Conservation (phyloP, 2,888 invertebrate genomes). For the Clivina fossor region DNA sequence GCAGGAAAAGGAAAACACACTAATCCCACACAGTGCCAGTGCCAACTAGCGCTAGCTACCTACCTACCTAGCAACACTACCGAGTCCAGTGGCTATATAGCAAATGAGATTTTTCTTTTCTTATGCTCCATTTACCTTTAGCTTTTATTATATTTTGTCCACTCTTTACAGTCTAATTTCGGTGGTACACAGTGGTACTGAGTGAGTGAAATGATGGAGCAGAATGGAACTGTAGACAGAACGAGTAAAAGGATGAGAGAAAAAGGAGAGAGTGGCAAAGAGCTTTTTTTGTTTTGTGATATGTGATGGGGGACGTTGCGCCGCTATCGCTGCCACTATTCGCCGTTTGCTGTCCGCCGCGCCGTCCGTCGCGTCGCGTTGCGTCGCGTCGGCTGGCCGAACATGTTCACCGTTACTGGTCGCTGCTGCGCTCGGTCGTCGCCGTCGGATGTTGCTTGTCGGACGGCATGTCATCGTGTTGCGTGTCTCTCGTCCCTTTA, state of each 20-base stretch:
- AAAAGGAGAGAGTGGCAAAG: too few relatives aligned
- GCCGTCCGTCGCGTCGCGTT: conserved; percentile 24
- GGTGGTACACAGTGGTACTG: too few relatives aligned
- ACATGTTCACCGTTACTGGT: conserved; percentile 1
- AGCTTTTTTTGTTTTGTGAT: too few relatives aligned
- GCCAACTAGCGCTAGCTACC: background rate
- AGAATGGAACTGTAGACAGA: too few relatives aligned
- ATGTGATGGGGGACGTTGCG: too few relatives aligned
- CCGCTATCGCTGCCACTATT: too few relatives aligned
- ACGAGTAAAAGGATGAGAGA: too few relatives aligned
- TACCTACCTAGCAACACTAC: conserved; percentile 12
- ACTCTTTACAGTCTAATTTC: too few relatives aligned
- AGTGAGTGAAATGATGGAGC: too few relatives aligned
- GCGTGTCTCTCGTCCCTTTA: conserved; percentile 28
- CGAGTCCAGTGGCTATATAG: conserved; percentile 7
- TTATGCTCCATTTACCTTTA: too few relatives aligned
- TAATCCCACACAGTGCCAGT: conserved; percentile 30
- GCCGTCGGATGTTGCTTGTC: background rate
- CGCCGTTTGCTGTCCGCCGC: too few relatives aligned
- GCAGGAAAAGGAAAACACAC: conserved; percentile 31
- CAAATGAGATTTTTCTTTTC: conserved; percentile 28
- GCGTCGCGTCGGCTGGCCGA: conserved; percentile 25
- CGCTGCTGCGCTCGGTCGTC: conserved; percentile 1
- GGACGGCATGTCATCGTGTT: conserved; percentile 9
- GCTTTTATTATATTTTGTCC: too few relatives aligned